phyloP scores from a whole-genome alignment of 64 coral and sea anemone genomes.

The Anthopleura sola region DNA sequence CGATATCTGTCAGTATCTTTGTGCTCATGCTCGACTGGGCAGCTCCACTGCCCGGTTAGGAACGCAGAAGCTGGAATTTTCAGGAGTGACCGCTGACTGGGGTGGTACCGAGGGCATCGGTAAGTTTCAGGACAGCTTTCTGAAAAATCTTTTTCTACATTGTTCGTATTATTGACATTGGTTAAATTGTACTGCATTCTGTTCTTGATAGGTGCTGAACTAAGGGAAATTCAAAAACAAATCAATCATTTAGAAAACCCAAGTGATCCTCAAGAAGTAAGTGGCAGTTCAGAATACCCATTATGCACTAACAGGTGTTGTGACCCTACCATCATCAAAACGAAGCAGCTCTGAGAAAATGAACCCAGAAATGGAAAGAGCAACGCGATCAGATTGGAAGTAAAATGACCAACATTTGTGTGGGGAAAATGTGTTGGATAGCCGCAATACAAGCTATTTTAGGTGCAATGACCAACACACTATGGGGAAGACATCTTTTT shows the following conservation, averaged over 20 bases:
- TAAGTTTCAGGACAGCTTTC: conserved; percentile 5
- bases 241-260: conserved; percentile 91
- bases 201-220: conserved; percentile 56
- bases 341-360: too few relatives aligned
- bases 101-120: conserved; percentile 98
- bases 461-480: too few relatives aligned
- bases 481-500: too few relatives aligned
- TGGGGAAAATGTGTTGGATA: too few relatives aligned
- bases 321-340: too few relatives aligned
- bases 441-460: too few relatives aligned
- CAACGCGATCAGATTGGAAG: too few relatives aligned
- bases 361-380: too few relatives aligned
- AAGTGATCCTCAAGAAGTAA: conserved; percentile 77
- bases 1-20: conserved; percentile 97
- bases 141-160: background rate
- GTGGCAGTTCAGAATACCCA: background rate
- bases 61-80: conserved; percentile 85
- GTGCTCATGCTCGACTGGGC: conserved; percentile 95
- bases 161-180: too few relatives aligned
- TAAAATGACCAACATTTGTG: too few relatives aligned
- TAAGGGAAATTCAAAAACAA: conserved; percentile 85
- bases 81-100: conserved; percentile 98
- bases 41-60: conserved; percentile 93
- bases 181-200: background rate
- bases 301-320: too few relatives aligned